Evolutionary conservation across 2,888 invertebrate species (phyloP).

Genomic region (Agonopterix arenella): DNA sequence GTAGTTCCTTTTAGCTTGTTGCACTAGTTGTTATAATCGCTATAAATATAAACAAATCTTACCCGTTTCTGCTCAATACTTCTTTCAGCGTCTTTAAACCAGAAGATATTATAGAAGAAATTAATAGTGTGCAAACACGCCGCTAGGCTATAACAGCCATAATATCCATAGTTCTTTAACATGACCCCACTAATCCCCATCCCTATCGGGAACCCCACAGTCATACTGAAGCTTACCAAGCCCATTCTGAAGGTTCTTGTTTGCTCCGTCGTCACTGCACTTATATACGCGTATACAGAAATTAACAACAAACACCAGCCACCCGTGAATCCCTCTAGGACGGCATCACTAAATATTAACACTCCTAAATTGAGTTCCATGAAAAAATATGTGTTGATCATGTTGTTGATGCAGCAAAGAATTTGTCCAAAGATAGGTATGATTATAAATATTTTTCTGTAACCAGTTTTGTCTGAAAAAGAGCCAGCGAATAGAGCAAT

Average conservation of each 20-base stretch:
- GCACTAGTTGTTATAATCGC: no score
- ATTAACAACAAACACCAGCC: slow-evolving; percentile 90
- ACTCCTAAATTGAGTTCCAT: slow-evolving; percentile 84
- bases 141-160: slow-evolving; percentile 84
- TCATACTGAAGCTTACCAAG: slow-evolving; percentile 88
- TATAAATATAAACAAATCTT: background rate
- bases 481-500: slow-evolving; percentile 88
- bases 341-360: slow-evolving; percentile 83
- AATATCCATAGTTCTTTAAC: slow-evolving; percentile 82
- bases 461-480: slow-evolving; percentile 81
- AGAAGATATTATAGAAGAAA: slow-evolving; percentile 80
- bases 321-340: slow-evolving; percentile 85
- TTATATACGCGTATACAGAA: slow-evolving; percentile 89
- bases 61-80: slow-evolving; percentile 50
- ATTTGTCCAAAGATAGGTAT: slow-evolving; percentile 84
- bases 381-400: slow-evolving; percentile 85
- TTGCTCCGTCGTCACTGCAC: slow-evolving; percentile 86
- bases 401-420: slow-evolving; percentile 81
- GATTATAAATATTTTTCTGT: slow-evolving; percentile 84
- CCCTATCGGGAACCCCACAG: slow-evolving; percentile 91
- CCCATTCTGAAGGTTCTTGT: slow-evolving; percentile 89
- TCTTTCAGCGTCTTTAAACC: slow-evolving; percentile 79
- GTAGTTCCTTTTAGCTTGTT: no score
- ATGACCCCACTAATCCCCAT: slow-evolving; percentile 88
- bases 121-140: slow-evolving; percentile 80